Evolutionary conservation across 35 echinoderm and acorn worm genomes (phyloP).

Genomic region (Stichopus chloronotus): DNA sequence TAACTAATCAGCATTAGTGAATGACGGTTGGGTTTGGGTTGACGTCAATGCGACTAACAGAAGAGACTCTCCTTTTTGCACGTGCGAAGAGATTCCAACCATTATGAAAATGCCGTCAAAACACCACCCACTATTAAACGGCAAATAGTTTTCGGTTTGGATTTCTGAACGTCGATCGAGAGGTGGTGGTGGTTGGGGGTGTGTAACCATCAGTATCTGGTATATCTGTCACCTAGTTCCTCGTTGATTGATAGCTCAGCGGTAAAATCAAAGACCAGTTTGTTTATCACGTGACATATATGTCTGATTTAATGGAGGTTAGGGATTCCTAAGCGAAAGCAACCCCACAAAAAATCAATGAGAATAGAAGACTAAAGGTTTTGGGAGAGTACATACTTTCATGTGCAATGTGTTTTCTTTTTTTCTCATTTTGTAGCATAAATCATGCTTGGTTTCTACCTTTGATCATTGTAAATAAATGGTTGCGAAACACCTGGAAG

Average conservation of each 20-base stretch:
- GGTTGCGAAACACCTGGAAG: not conserved
- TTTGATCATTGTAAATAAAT: not conserved
- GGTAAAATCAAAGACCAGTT: not conserved
- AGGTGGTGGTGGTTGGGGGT: too few species aligned
- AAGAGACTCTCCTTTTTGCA: too few species aligned
- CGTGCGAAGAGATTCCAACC: too few species aligned
- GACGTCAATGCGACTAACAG: too few species aligned
- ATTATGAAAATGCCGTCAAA: too few species aligned
- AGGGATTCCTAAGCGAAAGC: not conserved
- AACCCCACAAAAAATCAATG: not conserved
- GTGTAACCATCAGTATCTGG: too few species aligned
- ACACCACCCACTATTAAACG: too few species aligned
- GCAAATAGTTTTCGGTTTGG: too few species aligned
- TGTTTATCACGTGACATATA: not conserved
- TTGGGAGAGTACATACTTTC: not conserved
- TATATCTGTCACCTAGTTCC: not conserved
- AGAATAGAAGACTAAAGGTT: not conserved
- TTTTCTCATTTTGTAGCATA: not conserved
- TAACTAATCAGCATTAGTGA: too few species aligned
- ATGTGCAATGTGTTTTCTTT: not conserved
- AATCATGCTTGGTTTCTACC: not conserved
- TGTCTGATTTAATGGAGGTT: not conserved
- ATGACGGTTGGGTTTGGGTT: too few species aligned
- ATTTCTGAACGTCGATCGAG: too few species aligned
- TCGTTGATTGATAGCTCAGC: not conserved